A percentile compares a stretch with the other conserved stretches of the same genome.
phyloP scores from a whole-genome alignment of 2,888 invertebrate species.

The Tholera decimalis region DNA sequence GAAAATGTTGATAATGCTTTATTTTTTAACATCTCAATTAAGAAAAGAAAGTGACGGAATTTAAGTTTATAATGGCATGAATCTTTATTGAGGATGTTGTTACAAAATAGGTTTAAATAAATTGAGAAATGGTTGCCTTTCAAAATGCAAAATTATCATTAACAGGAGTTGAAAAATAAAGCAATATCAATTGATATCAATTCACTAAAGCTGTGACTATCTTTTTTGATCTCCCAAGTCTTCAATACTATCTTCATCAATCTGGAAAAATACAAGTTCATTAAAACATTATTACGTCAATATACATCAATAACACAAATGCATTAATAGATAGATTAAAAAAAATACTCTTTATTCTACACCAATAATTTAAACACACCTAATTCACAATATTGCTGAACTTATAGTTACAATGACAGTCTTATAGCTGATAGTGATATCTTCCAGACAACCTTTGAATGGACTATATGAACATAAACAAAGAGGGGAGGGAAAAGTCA shows the following conservation, averaged over 20 bases:
- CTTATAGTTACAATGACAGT: too few species aligned
- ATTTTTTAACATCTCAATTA: constrained; percentile 48
- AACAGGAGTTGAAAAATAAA: constrained; percentile 67
- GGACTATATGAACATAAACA: too few species aligned
- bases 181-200: constrained; percentile 68
- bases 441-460: too few species aligned
- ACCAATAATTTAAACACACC: too few species aligned
- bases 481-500: too few species aligned
- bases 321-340: too few species aligned
- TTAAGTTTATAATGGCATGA: background rate
- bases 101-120: background rate
- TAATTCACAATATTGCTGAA: too few species aligned
- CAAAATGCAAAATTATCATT: background rate
- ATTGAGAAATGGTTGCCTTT: background rate
- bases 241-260: constrained; percentile 98
- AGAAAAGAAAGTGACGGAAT: background rate
- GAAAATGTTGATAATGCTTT: constrained; percentile 78
- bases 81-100: background rate
- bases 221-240: constrained; percentile 94
- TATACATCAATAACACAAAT: background rate
- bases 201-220: constrained; percentile 62
- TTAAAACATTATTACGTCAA: background rate
- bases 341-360: too few species aligned
- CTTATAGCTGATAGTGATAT: too few species aligned
- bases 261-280: constrained; percentile 36